Base-by-base conservation (phyloP, 2,888 invertebrate genomes). In the Eupeodes latifasciatus region DNA sequence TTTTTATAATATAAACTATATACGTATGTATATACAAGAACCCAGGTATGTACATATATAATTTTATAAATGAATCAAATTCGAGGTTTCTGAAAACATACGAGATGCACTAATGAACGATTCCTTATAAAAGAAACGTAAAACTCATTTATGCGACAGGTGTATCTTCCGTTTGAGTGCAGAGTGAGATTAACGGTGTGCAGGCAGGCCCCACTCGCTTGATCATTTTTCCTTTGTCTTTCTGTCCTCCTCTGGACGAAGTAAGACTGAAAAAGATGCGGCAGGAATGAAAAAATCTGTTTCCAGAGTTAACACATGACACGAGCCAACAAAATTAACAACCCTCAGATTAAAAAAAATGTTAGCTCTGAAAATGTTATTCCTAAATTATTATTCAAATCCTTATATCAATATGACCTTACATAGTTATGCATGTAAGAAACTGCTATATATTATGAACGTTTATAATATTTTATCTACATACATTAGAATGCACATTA, bases 61-160 rank as follows among this genome's bases (percentile, higher is more conserved):
- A 16, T 5, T 62, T 10, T 61, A 4, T 5, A 36, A 10, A 36
- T 40, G 61, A 61, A 61, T 61, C 61, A 67, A 51, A 53, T 67
- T 36, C 11, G 11, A 51, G 19, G 12, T n/a, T 5, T 67, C 34
- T 10, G 66, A 67, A 16, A 36, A 53, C 11, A 53, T 53, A 12
- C 11, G 5, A 55, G 16, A 55, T 44, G 7, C 36, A 55, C 66
- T 55, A 36, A n/a, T 40, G 49, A 66, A 49, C 47, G 49, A 49
- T 55, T 71, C 5, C 16, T 34, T 11, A 12, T 11, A 12, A 16
- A 67, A 51, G 34, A n/a, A 53, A 67, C 51, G 36, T 49, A 49
- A 67, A 49, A 51, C 47, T 71, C 53, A 74, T 47, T 74, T 59
- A 61, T 61, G 61, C 74, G 74, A 59, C 59, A 74, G 61, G 74